Evolutionary conservation across 2,113 vertebrate species (phyloP).

Genomic region (Caloenas nicobarica): DNA sequence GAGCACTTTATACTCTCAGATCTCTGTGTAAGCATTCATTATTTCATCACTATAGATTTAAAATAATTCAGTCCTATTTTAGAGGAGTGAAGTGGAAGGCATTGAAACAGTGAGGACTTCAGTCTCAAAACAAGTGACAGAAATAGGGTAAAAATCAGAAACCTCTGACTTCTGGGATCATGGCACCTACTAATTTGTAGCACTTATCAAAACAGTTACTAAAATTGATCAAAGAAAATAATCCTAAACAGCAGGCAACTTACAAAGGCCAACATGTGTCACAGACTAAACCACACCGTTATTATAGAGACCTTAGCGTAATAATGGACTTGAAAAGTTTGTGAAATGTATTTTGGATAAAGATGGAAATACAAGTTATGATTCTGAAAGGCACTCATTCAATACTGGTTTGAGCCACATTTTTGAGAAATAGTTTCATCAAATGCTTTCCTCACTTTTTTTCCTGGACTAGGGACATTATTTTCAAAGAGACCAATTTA

Average conservation of each 20-base stretch:
- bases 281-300: not conserved
- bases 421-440: not conserved
- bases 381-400: not conserved
- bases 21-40: slow-evolving; percentile 31
- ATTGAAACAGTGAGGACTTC: not conserved
- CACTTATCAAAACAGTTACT: not conserved
- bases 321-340: not conserved
- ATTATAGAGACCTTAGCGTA: not conserved
- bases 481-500: not conserved
- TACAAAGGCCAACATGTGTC: not conserved
- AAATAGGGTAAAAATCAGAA: not conserved
- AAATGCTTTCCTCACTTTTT: not conserved
- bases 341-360: not conserved
- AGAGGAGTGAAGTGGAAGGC: not conserved
- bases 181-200: not conserved
- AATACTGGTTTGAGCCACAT: not conserved
- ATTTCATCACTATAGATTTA: slow-evolving; percentile 21
- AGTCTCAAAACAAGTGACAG: not conserved
- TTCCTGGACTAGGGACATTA: not conserved
- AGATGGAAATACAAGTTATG: not conserved
- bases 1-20: slow-evolving; percentile 37
- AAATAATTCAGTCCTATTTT: slow-evolving; percentile 35
- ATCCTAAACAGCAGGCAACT: not conserved
- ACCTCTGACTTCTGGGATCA: not conserved
- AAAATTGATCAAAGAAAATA: slow-evolving; percentile 15